Evolutionary conservation across 2,797 vertebrate species (phyloP), one percentile per base, ranked within the genome.

Genomic region (Sebastes iracundus): DNA sequence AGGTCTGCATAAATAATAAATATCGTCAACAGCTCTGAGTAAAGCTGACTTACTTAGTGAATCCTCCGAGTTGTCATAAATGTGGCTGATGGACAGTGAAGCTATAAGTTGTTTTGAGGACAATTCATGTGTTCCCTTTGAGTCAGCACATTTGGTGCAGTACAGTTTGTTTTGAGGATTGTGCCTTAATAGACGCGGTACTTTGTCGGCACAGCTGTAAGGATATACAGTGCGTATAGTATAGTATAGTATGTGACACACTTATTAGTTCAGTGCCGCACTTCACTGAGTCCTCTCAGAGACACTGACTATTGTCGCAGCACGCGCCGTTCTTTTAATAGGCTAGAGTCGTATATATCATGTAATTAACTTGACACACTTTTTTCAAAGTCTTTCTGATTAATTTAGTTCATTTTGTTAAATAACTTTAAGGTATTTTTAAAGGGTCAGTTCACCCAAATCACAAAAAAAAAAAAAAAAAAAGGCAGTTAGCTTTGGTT

Each of bases 1-100:
- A 69, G 56, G 66, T 70, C 53, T 80, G 65, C 62, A 88, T 90
- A 38, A 91, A 87, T 90, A 77, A 85, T 84, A 12, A 77, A 81
- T 84, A 68, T 42, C 63, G 69, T 79, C 71, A 80, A 73, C 80
- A 53, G 69, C 69, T 72, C 32, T 18, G 32, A 72, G 72, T 71
- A 59, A 68, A 79, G 70, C 56, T 23, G 70, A 79, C 80, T 86
- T 81, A 74, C 27, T 75, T 55, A 14, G 30, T 18, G 42, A 78
- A 62, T 77, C 72, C 66, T 80, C 33, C 22, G 68, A 23, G 30
- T 72, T 63, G 38, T 74, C 56, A 42, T 62, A 58, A 81, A 64
- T 46, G 62, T 53, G 52, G 49, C n/a, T 62, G 52, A 69, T 22
- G 63, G 65, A 79, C 10, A 42, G 59, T 23, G 20, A 52, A 67